Conservation (phyloP, 1,140 invertebrate species). For the Lasioglossum albipes region DNA sequence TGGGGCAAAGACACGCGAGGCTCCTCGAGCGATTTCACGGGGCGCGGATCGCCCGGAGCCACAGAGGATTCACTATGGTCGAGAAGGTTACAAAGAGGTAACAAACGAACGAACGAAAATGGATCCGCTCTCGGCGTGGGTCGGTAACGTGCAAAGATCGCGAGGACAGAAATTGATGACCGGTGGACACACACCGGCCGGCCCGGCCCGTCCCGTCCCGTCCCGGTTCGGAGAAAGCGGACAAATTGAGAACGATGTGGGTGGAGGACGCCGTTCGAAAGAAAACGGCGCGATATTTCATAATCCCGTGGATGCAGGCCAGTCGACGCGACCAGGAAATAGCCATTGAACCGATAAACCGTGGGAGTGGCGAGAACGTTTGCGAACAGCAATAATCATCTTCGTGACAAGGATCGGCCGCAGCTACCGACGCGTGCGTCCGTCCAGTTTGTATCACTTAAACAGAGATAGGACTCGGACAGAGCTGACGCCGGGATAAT, state of each 20-base stretch:
- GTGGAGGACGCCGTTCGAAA: slow-evolving; percentile 19
- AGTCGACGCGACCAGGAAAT: not conserved
- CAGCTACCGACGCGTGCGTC: slow-evolving; percentile 10
- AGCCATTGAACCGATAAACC: slow-evolving; percentile 22
- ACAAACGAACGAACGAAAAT: not conserved
- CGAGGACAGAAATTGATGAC: slow-evolving; percentile 23
- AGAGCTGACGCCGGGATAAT: slow-evolving; percentile 67
- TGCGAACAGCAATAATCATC: slow-evolving; percentile 66
- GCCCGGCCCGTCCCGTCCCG: no score
- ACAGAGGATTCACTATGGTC: not conserved
- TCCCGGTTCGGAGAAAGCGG: slow-evolving; percentile 15
- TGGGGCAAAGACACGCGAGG: slow-evolving; percentile 4
- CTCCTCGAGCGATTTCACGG: slow-evolving; percentile 20
- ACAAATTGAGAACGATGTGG: slow-evolving; percentile 34
- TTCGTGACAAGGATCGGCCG: slow-evolving; percentile 49
- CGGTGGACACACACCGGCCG: not conserved
- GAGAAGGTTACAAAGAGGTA: not conserved
- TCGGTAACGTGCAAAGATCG: not conserved
- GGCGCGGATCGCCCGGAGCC: not conserved
- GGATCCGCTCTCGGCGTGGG: slow-evolving; percentile 26
- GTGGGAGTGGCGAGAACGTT: slow-evolving; percentile 59
- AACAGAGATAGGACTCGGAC: slow-evolving; percentile 53
- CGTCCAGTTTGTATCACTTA: slow-evolving; percentile 62
- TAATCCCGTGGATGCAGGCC: not conserved
- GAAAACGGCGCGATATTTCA: not conserved